These are phyloP conservation scores for Drosophila kambysellisi DNA, from an alignment of 2,888 invertebrate species.

Conservation along the genomic window DNA sequence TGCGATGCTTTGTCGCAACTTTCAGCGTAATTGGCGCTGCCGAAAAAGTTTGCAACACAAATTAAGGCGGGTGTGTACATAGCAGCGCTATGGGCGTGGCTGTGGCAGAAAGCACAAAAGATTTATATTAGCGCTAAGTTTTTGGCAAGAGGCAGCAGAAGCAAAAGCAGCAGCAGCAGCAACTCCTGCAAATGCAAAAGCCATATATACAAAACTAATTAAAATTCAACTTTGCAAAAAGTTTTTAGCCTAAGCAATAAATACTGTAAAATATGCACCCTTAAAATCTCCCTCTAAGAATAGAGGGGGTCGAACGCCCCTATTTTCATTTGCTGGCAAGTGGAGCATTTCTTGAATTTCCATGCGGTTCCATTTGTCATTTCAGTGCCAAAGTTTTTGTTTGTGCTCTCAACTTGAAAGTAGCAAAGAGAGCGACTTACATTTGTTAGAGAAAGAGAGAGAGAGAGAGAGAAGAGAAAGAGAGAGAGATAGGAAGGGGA, in stretches of 20 bases:
- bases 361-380: conserved; percentile 78
- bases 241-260: conserved; percentile 75
- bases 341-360: conserved; percentile 61
- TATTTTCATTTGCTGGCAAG: conserved; percentile 59
- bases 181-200: conserved; percentile 41
- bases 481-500: background rate
- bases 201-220: conserved; percentile 77
- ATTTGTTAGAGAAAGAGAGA: background rate
- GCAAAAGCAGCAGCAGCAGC: background rate
- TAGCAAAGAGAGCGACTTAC: conserved; percentile 22
- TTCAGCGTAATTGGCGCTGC: conserved; percentile 65
- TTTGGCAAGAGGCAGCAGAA: conserved; percentile 10
- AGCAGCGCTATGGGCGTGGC: conserved; percentile 23
- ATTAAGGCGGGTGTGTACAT: conserved; percentile 33
- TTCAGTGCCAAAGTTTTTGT: conserved; percentile 76
- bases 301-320: conserved; percentile 13
- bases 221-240: conserved; percentile 80
- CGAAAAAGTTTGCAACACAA: conserved; percentile 60
- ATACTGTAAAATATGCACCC: conserved; percentile 77
- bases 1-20: conserved; percentile 21
- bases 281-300: conserved; percentile 14
- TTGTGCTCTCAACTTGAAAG: conserved; percentile 45
- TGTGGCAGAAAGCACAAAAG: conserved; percentile 39
- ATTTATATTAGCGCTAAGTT: conserved; percentile 71
- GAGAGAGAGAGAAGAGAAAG: background rate